Percentiles rank a stretch among this genome's conserved stretches.
phyloP scores from a whole-genome alignment of 2,113 vertebrate genomes.

The Patagioenas fasciata region DNA sequence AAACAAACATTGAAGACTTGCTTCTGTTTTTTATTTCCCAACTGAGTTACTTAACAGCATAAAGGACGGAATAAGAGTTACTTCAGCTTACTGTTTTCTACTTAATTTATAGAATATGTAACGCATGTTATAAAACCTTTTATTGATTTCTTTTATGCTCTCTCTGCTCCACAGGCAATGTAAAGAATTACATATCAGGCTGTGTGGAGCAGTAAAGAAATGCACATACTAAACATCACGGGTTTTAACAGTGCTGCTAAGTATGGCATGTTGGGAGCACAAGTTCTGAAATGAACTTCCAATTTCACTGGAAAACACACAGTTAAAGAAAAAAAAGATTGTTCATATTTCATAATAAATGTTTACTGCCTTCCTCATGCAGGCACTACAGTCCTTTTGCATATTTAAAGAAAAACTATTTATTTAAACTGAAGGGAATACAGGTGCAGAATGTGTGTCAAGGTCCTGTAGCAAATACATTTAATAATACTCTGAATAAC shows the following conservation, averaged over 20 bases:
- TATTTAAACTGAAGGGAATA: conserved; percentile 17
- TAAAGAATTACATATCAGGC: background rate
- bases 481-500: conserved; percentile 3
- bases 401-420: background rate
- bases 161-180: background rate
- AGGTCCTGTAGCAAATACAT: background rate
- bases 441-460: background rate
- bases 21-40: background rate
- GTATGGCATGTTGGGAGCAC: background rate
- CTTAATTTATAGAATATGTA: background rate
- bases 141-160: background rate
- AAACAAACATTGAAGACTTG: background rate
- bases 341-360: background rate
- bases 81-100: background rate
- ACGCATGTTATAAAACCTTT: background rate
- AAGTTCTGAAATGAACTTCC: background rate
- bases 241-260: background rate
- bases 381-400: background rate
- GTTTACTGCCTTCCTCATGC: background rate
- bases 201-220: background rate
- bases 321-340: background rate
- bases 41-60: background rate
- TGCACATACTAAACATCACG: background rate
- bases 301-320: background rate
- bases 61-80: background rate